Evolutionary conservation across 2,888 invertebrate species (phyloP).

Genomic region (Tenthredo amoena): DNA sequence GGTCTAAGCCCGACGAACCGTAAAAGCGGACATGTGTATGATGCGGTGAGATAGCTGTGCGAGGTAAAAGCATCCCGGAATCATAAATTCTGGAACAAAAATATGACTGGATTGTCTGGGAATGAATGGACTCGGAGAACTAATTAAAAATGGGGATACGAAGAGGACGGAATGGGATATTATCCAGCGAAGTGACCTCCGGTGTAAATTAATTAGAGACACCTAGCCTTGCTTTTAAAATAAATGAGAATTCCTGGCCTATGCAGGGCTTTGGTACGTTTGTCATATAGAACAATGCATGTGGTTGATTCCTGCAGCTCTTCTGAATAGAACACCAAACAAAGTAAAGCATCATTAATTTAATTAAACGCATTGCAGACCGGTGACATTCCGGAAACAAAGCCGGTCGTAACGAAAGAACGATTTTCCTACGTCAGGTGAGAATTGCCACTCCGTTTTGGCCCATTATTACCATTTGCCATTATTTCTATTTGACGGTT

Average conservation of each 20-base stretch:
- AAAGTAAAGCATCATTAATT: slow-evolving; percentile 40
- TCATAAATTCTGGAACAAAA: background rate
- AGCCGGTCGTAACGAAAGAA: background rate
- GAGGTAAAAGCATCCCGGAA: background rate
- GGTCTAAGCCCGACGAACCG: background rate
- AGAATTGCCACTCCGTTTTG: background rate
- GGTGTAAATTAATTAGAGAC: slow-evolving; percentile 26
- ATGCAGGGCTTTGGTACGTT: slow-evolving; percentile 25
- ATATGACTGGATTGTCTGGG: background rate
- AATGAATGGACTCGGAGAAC: background rate
- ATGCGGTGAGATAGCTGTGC: background rate
- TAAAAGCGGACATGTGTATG: background rate
- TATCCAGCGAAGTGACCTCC: background rate
- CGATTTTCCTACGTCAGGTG: slow-evolving; percentile 5
- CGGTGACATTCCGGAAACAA: slow-evolving; percentile 22
- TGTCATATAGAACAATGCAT: slow-evolving; percentile 31
- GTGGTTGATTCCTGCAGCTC: slow-evolving; percentile 16
- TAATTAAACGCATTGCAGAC: slow-evolving; percentile 8
- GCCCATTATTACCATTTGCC: background rate
- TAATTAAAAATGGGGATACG: background rate
- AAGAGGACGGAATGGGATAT: background rate
- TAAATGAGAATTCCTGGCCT: background rate
- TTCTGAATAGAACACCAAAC: background rate
- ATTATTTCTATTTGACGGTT: background rate
- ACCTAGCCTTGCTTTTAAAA: background rate